Percentiles rank a stretch among this genome's conserved stretches.
Conservation (phyloP, 2,797 vertebrate species). For the Syngnathus acus region DNA sequence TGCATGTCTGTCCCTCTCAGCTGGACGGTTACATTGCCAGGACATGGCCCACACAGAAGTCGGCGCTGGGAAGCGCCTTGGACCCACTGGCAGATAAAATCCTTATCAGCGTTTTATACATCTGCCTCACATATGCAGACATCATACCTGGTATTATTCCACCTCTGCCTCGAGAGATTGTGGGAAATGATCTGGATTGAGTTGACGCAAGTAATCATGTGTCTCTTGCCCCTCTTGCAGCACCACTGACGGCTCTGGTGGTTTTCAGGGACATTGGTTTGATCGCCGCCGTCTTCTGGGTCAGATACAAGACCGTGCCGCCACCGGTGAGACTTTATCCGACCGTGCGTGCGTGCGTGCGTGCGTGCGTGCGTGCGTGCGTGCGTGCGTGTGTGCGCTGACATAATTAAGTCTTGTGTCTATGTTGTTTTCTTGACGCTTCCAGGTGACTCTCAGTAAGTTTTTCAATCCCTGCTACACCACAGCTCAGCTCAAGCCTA, state of each 20-base stretch:
- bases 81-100: slow-evolving; percentile 98
- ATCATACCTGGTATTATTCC: slow-evolving; percentile 85
- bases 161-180: neutral
- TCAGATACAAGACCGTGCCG: slow-evolving; percentile 93
- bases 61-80: slow-evolving; percentile 91
- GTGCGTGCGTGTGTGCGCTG: neutral
- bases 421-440: neutral
- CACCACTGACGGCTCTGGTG: slow-evolving; percentile 84
- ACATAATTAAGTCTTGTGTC: neutral
- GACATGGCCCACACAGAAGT: slow-evolving; percentile 95
- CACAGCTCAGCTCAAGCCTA: slow-evolving; percentile 93
- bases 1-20: slow-evolving; percentile 53
- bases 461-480: slow-evolving; percentile 98
- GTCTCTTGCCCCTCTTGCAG: slow-evolving; percentile 48
- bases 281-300: slow-evolving; percentile 93
- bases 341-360: neutral
- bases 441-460: slow-evolving; percentile 86
- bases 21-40: slow-evolving; percentile 95
- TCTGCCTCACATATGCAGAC: slow-evolving; percentile 88
- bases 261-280: slow-evolving; percentile 85
- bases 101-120: slow-evolving; percentile 91
- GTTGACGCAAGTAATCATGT: too few species aligned
- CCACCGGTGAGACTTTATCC: slow-evolving; percentile 80
- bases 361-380: neutral
- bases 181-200: neutral